Base-by-base conservation (phyloP, 35 echinoderm and acorn worm genomes). In the Stichopus chloronotus region DNA sequence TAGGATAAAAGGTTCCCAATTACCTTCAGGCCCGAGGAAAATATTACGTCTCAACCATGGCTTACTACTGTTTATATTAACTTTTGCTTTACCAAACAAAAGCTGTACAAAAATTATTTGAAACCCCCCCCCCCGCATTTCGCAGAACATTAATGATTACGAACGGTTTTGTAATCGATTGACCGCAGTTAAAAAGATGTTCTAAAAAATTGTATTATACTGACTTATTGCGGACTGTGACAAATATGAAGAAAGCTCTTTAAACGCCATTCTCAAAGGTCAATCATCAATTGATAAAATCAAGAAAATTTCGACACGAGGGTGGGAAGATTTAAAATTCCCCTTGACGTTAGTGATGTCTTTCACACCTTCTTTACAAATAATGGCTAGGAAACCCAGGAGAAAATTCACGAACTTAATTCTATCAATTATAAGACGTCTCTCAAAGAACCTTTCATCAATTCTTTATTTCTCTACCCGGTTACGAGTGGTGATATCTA, bases 121-220 rank as follows among this genome's bases (percentile, higher is more conserved):
- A 53, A 81, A 78, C 76, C 2, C 20, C 76, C 12, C 22, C n/a
- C 71, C 5, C 11, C 71, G 71, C 24, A 76, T 25, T 25, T 81
- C 24, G 20, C 14, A 25, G 52, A 81, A 30, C 5, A 25, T 81
- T 0, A 12, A 13, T 5, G 25, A 21, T 7, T 25, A 81, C n/a
- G 52, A 81, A 25, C 78, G 24, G 5, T 81, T 81, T 81, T 25
- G 19, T 30, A 52, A 81, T 81, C 76, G 76, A 21, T 78, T 78
- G 20, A 78, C 76, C 9, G 9, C 76, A 78, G 76, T 78, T 5
- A 68, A 63, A 3, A 63, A 63, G 60, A 63, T 78, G 76, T 78
- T 11, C 76, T 21, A 20, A 20, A 43, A 81, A 25, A 81, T 81
- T 21, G 25, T 81, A 81, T 52, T 81, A 81, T 81, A 21, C 6